A percentile compares a stretch with the other conserved stretches of the same genome.
These are phyloP conservation scores for Osedax frankpressi DNA, from an alignment of 2,888 invertebrate genomes.

Conservation along the genomic window DNA sequence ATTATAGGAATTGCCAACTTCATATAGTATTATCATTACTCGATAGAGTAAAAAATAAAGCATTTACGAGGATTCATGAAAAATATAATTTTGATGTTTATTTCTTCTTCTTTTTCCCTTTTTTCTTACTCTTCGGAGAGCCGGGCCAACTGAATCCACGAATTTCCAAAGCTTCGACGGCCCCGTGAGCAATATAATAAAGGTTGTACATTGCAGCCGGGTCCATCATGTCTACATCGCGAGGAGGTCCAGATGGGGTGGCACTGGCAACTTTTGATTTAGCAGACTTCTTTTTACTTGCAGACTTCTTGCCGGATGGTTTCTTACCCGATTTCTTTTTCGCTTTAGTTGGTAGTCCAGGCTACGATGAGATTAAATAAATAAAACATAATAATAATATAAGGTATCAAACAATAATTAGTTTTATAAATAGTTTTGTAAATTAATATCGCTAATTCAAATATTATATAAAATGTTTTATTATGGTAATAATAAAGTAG, in stretches of 20 bases:
- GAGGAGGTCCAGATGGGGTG: conserved; percentile 5
- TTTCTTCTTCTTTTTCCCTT: conserved; percentile 31
- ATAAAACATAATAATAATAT: too few species aligned
- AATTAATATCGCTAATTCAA: too few species aligned
- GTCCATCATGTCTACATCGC: conserved; percentile 66
- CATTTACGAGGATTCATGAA: too few species aligned
- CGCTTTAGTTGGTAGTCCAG: neutral
- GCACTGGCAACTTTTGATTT: conserved; percentile 17
- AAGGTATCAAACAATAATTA: too few species aligned
- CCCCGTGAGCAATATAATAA: conserved; percentile 81
- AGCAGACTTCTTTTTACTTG: conserved; percentile 16
- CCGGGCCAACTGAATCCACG: conserved; percentile 81
- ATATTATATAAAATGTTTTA: too few species aligned
- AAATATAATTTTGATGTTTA: too few species aligned
- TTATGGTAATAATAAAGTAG: too few species aligned
- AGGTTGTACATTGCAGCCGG: conserved; percentile 85
- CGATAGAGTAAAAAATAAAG: too few species aligned
- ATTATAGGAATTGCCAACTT: too few species aligned
- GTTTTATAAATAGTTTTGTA: too few species aligned
- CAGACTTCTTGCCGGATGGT: conserved; percentile 11
- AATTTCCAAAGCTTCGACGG: conserved; percentile 70
- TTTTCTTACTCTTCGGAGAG: conserved; percentile 59
- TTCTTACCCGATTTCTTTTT: neutral
- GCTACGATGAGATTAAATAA: too few species aligned
- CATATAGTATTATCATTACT: too few species aligned